Base-by-base conservation (phyloP, 2,888 invertebrate genomes). In the Ceratothoa steindachneri region DNA sequence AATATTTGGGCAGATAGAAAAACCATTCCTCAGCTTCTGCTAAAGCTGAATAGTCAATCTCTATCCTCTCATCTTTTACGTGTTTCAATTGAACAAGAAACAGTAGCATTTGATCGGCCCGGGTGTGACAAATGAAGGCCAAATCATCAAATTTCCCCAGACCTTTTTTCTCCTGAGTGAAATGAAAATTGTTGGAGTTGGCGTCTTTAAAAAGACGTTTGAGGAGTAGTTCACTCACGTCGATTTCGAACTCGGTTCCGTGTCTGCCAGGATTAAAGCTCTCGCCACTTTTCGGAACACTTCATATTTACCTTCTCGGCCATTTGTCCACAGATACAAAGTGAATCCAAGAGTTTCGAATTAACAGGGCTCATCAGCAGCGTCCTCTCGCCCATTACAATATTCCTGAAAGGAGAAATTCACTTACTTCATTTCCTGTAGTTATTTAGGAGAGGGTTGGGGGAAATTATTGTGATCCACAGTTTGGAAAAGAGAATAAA, bases 131-230 rank as follows among this genome's bases (percentile, higher is more conserved):
- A 41, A 41, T 41, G 60, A 22, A 2, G 24, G 9, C 3, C 22
- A 60, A 1, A 60, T 60, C 60, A 60, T 60, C 60, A 3, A 60
- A 60, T 24, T 60, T 60, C 60, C 60, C 60, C 12, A 60, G 27
- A 22, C 60, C 60, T 60, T 60, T 60, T 3, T 60, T 60, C 60
- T 60, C 60, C 27, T 24, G n/a, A 9, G 60, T 60, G 27, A 60
- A 60, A 22, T 60, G n/a, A 24, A 60, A 60, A 24, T 60, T 24
- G n/a, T 24, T 60, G 27, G 1, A 60, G 60, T 60, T 24, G 22
- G 12, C 24, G 24, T 60, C 60, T n/a, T n/a, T n/a, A 60, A 60
- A 9, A 12, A 60, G 27, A 60, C 60, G 60, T 60, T 60, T 60
- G 60, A 60, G 24, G 1, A 60, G 2, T 22, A 60, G 24, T 60